Evolutionary conservation across 1,140 invertebrate species (phyloP).

Genomic region (Diorhabda elongata): DNA sequence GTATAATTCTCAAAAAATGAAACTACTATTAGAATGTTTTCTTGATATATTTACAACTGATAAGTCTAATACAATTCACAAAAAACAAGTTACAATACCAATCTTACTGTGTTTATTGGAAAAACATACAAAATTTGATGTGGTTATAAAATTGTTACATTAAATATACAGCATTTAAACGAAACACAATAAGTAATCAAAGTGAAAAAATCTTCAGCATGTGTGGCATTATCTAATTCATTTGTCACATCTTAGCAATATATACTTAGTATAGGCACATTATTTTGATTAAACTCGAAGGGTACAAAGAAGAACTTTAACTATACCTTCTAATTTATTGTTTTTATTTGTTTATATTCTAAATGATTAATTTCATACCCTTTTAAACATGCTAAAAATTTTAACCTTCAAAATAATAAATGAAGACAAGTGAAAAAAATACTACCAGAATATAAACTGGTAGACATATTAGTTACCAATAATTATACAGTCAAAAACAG

Average conservation of each 20-base stretch:
- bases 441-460: not conserved
- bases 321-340: slow-evolving; percentile 1
- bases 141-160: slow-evolving; percentile 11
- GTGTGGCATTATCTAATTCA: not conserved
- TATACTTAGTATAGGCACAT: no score
- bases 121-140: slow-evolving; percentile 16
- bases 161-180: slow-evolving; percentile 15
- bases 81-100: slow-evolving; percentile 11
- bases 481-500: slow-evolving; percentile 4
- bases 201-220: slow-evolving; percentile 1
- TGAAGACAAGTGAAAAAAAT: not conserved
- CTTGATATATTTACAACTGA: slow-evolving; percentile 8
- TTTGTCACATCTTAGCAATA: not conserved
- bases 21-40: not conserved
- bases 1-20: no score
- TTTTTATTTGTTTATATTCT: no score
- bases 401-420: not conserved
- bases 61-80: slow-evolving; percentile 12
- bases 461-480: not conserved
- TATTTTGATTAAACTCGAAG: no score
- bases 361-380: no score
- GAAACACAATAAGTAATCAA: slow-evolving; percentile 5
- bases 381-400: no score
- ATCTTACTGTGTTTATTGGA: slow-evolving; percentile 14
- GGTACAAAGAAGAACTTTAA: not conserved